Conservation (phyloP, 2,888 invertebrate genomes). For the Plemyria rubiginata region DNA sequence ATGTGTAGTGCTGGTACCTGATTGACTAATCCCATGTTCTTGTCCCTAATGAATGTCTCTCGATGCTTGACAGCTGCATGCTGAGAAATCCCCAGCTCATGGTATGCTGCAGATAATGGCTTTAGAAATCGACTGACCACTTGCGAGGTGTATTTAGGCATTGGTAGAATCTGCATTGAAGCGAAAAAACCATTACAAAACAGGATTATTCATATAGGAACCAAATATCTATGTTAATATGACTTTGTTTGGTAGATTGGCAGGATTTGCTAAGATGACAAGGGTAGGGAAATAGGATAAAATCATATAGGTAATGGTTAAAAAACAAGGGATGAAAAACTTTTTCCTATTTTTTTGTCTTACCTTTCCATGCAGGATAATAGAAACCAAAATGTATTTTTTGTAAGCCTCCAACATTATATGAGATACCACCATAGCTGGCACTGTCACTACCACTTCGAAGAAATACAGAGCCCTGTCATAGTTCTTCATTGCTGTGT, state of each 20-base stretch:
- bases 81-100: conserved; percentile 94
- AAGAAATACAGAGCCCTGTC: conserved; percentile 97
- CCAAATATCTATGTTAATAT: no score
- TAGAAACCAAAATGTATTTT: conserved; percentile 96
- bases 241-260: no score
- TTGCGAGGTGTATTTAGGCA: conserved; percentile 97
- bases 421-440: conserved; percentile 96
- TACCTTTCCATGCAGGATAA: conserved; percentile 96
- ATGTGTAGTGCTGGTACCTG: conserved; percentile 75
- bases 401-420: conserved; percentile 99
- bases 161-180: conserved; percentile 78
- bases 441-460: conserved; percentile 98
- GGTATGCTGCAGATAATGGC: conserved; percentile 94
- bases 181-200: not conserved
- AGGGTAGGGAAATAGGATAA: no score
- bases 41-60: conserved; percentile 91
- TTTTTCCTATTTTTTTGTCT: not conserved
- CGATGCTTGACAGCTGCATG: conserved; percentile 91
- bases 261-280: no score
- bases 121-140: conserved; percentile 94
- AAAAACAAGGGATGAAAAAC: no score
- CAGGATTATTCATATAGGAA: not conserved
- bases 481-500: conserved; percentile 96
- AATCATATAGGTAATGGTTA: no score
- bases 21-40: conserved; percentile 91